These are phyloP conservation scores for Cyprinodon diabolis DNA, from an alignment of 2,797 vertebrate genomes.

Conservation along the genomic window DNA sequence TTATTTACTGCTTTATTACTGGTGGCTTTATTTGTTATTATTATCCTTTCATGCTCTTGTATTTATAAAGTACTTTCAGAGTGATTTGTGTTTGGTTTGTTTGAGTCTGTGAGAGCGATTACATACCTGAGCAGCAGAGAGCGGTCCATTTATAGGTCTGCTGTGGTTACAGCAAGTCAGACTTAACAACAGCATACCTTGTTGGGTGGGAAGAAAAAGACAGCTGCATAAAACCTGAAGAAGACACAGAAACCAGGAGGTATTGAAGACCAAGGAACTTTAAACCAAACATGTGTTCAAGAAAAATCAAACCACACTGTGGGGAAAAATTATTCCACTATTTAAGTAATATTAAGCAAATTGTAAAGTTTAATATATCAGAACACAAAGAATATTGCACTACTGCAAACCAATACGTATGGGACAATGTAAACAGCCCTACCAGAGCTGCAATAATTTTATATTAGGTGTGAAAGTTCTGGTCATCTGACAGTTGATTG, in stretches of 20 bases:
- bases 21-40: background rate
- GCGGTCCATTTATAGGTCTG: conserved; percentile 55
- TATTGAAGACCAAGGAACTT: conserved; percentile 51
- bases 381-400: too few species aligned
- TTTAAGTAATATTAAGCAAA: background rate
- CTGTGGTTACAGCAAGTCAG: conserved; percentile 37
- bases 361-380: background rate
- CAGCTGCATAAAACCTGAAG: background rate
- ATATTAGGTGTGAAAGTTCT: too few species aligned
- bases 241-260: conserved; percentile 11
- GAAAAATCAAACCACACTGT: conserved; percentile 56
- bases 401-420: too few species aligned
- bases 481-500: too few species aligned
- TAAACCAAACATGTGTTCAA: conserved; percentile 47
- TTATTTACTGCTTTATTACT: background rate
- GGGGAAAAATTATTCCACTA: background rate
- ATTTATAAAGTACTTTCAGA: background rate
- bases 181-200: conserved; percentile 43
- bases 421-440: too few species aligned
- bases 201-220: conserved; percentile 23
- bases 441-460: too few species aligned
- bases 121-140: conserved; percentile 26
- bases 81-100: conserved; percentile 22
- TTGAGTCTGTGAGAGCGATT: conserved; percentile 12
- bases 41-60: background rate